Conservation (phyloP, 2,888 invertebrate genomes). For the Nysson spinosus region DNA sequence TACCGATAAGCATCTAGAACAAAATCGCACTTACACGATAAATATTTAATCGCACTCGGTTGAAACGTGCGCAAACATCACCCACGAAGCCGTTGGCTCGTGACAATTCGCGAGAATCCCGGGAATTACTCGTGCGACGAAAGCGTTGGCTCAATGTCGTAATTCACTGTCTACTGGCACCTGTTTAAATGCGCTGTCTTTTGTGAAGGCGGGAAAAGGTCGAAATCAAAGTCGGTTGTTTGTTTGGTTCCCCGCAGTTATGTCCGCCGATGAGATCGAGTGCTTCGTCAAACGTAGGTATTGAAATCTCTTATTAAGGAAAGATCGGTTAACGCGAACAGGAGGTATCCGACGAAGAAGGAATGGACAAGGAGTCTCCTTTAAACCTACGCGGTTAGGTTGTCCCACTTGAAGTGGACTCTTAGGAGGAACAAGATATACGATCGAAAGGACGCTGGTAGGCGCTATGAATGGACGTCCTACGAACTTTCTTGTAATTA, state of each 20-base stretch:
- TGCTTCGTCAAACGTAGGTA: constrained; percentile 36
- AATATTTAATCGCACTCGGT: constrained; percentile 24
- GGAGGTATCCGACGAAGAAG: constrained; percentile 46
- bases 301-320: constrained; percentile 44
- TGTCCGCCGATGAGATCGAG: constrained; percentile 13
- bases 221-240: constrained; percentile 38
- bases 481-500: constrained; percentile 60
- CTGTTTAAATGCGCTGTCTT: constrained; percentile 61
- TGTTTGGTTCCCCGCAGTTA: constrained; percentile 22
- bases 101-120: constrained; percentile 4
- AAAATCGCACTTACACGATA: constrained; percentile 23
- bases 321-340: constrained; percentile 23
- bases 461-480: constrained; percentile 54
- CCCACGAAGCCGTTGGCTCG: not conserved
- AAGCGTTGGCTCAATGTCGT: constrained; percentile 22
- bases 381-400: constrained; percentile 53
- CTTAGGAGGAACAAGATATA: constrained; percentile 30
- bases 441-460: constrained; percentile 41
- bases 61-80: constrained; percentile 36
- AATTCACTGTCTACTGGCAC: constrained; percentile 45
- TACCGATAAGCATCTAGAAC: constrained; percentile 17
- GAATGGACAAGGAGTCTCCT: constrained; percentile 50
- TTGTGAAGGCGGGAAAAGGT: constrained; percentile 31
- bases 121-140: constrained; percentile 5
- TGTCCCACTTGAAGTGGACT: constrained; percentile 53